Evolutionary conservation across 2,888 invertebrate genomes (phyloP), one percentile per base, ranked within the genome.

Genomic region (Drosophila quasianomalipes): DNA sequence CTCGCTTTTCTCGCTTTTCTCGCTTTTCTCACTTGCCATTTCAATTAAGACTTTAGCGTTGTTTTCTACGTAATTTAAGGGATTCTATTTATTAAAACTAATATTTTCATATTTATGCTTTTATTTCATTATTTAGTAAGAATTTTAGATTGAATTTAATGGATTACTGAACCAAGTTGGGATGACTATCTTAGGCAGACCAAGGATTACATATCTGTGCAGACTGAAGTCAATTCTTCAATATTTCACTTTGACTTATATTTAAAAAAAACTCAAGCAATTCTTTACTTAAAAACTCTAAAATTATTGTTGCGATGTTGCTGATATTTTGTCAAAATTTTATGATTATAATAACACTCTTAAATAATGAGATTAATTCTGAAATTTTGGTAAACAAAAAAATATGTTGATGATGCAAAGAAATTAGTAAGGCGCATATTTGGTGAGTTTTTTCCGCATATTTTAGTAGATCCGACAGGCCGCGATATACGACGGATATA

Each of bases 251-350:
- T 9, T 39, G 19, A 4, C 9, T 39, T 39, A 2, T 37, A 7
- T 7, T 39, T 0, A 39, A 39, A 39, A 16, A 19, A n/a, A 4
- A 41, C 12, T 14, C 35, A 41, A 41, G 2, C n/a, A 5, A n/a
- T n/a, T 10, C 10, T 9, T 10, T 10, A 0, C 2, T 19, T 7
- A 6, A 47, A 22, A 22, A 0, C 7, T 2, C 16, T 41, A 2
- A 19, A 3, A 37, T 0, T 3, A 37, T 19, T 37, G 1, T 19
- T 37, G 6, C 37, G 0, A 19, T 44, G 39, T 22, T 6, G 44
- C 5, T 22, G 6, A 37, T 37, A 7, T 19, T 37, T 7, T 19
- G 7, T 19, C 16, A 37, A n/a, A 1, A 41, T 39, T 39, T 2
- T 39, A 0, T 9, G 4, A 19, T 19, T 9, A 19, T 9, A 39